phyloP scores from a whole-genome alignment of 2,113 vertebrate genomes.

The Lanius collurio region DNA sequence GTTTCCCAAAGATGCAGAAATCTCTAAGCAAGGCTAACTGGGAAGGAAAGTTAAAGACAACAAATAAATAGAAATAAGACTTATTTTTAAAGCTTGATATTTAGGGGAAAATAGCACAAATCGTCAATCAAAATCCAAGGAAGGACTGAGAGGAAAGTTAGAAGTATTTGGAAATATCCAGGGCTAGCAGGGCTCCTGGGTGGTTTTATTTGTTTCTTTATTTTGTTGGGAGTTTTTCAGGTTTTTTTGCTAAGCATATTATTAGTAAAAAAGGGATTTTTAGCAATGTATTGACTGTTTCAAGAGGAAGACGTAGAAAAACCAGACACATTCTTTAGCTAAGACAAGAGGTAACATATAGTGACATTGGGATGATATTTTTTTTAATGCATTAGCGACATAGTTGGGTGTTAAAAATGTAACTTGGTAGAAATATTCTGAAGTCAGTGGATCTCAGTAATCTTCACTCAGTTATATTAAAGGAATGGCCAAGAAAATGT shows the following conservation, averaged over 20 bases:
- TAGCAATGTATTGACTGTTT: background rate
- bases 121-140: background rate
- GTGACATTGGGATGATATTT: background rate
- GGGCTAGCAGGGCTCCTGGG: background rate
- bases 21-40: background rate
- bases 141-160: background rate
- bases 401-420: background rate
- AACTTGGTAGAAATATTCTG: background rate
- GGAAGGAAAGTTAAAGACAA: background rate
- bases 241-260: background rate
- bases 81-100: background rate
- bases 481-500: background rate
- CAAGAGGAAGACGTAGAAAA: background rate
- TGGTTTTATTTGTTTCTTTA: background rate
- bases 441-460: background rate
- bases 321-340: background rate
- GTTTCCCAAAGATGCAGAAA: background rate
- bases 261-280: background rate
- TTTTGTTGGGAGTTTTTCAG: accelerated
- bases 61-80: background rate
- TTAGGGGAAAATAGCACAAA: background rate
- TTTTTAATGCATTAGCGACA: background rate
- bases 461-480: background rate
- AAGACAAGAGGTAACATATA: background rate
- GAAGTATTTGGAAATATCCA: background rate